Conservation (phyloP, 2,113 vertebrate species). For the Gadus chalcogrammus region DNA sequence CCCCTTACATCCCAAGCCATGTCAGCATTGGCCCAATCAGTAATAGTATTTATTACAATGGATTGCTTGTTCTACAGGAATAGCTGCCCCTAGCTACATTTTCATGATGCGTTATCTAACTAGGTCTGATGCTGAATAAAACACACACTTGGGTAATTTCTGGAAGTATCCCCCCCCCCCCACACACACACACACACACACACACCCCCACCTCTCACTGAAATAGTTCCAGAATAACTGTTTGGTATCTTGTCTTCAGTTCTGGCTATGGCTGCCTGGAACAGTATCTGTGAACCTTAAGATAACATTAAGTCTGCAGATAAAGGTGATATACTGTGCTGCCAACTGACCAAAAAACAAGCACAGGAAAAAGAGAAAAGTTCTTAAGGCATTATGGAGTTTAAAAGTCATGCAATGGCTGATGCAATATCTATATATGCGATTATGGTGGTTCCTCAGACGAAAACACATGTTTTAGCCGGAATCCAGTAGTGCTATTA, state of each 20-base stretch:
- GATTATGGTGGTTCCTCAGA: conserved; percentile 29
- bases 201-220: conserved; percentile 44
- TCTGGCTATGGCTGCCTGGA: conserved; percentile 55
- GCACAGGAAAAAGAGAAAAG: conserved; percentile 49
- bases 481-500: conserved; percentile 31
- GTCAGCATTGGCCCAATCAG: too few species aligned
- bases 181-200: too few species aligned
- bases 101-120: too few species aligned
- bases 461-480: conserved; percentile 46
- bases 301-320: conserved; percentile 76
- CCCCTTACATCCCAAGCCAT: too few species aligned
- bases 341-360: conserved; percentile 50
- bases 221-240: conserved; percentile 62
- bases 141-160: conserved; percentile 52
- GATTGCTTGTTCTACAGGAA: too few species aligned
- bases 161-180: conserved; percentile 64
- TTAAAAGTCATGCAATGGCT: conserved; percentile 59
- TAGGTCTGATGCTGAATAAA: conserved; percentile 30
- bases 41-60: too few species aligned
- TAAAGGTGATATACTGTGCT: conserved; percentile 76
- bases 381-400: conserved; percentile 65
- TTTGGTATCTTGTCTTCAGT: conserved; percentile 69
- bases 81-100: too few species aligned
- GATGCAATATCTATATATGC: conserved; percentile 19
- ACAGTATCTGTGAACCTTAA: conserved; percentile 66